These are phyloP conservation scores for Vanessa cardui DNA, from an alignment of 2,888 invertebrate species.

Conservation along the genomic window DNA sequence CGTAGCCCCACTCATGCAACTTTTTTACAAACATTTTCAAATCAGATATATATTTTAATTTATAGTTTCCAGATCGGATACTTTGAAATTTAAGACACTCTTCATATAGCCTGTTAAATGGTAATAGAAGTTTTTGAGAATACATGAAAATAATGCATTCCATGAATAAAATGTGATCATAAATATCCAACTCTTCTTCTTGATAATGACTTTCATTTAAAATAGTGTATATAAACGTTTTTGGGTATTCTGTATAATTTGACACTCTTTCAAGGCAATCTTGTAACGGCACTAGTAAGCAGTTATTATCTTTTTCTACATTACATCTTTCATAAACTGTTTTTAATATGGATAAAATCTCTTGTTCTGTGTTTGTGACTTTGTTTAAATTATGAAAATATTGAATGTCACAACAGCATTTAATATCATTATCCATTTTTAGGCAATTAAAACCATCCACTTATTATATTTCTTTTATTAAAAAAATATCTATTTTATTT, in stretches of 20 bases:
- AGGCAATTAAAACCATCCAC: neutral
- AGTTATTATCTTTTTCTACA: constrained; percentile 43
- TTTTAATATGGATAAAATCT: constrained; percentile 37
- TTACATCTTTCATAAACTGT: constrained; percentile 48
- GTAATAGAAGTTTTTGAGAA: constrained; percentile 27
- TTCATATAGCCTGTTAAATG: constrained; percentile 38
- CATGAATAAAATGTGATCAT: constrained; percentile 44
- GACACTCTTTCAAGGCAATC: constrained; percentile 46
- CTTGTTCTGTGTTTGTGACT: constrained; percentile 14
- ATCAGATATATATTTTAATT: constrained; percentile 18
- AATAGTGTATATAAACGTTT: constrained; percentile 17
- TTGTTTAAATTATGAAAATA: neutral
- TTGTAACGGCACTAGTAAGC: constrained; percentile 45
- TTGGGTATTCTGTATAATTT: constrained; percentile 49
- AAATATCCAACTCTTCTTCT: constrained; percentile 37
- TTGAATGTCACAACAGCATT: constrained; percentile 1
- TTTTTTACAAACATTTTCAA: constrained; percentile 16
- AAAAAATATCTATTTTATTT: neutral
- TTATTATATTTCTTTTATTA: neutral
- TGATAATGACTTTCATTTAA: constrained; percentile 1
- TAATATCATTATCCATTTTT: constrained; percentile 3
- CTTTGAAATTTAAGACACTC: constrained; percentile 19
- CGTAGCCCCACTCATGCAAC: constrained; percentile 47
- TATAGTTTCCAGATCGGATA: constrained; percentile 1
- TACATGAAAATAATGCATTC: constrained; percentile 42